Base-by-base conservation (phyloP, 2,113 vertebrate species). In the Istiophorus platypterus region DNA sequence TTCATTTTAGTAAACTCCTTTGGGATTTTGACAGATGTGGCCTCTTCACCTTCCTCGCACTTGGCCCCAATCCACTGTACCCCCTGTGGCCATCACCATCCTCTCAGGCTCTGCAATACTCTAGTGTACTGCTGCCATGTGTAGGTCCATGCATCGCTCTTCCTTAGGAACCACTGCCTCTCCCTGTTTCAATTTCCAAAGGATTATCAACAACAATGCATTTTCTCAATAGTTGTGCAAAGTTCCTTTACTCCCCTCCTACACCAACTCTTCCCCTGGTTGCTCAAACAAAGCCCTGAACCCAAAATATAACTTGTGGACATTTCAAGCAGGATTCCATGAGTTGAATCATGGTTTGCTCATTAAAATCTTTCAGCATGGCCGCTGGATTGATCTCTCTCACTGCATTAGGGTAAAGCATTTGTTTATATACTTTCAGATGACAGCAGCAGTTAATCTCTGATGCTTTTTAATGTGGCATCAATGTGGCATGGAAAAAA, bases 151-250 rank as follows among this genome's bases (percentile, higher is more conserved):
- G 75, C 85, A 71, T 80, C 10, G 2, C 26, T 62, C 57, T 79
- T 70, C 75, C 78, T 67, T 70, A 83, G 80, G 67, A 90, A 64
- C 78, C 80, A 75, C 56, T 70, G 56, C 87, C 76, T 76, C 74
- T 83, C 86, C 70, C 79, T 76, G 76, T 93, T 93, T 93, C 81
- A 90, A 90, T 94, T 95, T 94, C 81, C 85, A 77, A 79, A 81
- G 84, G 88, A 93, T 94, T 94, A 93, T 68, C 72, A 78, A 73
- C 87, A 91, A 92, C 89, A 94, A 91, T 92, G 77, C 85, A 78
- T 85, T 89, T 89, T 81, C 62, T 85, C 82, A 91, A 86, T 85
- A 91, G 88, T 88, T 90, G 82, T 90, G 57, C 66, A 86, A 88
- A 89, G 89, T 91, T 91, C 85, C 84, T 72, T 45, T 76, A 37